Evolutionary conservation across 1,140 invertebrate species (phyloP), one percentile per base, ranked within the genome.

Genomic region (Sinonovacula constricta): DNA sequence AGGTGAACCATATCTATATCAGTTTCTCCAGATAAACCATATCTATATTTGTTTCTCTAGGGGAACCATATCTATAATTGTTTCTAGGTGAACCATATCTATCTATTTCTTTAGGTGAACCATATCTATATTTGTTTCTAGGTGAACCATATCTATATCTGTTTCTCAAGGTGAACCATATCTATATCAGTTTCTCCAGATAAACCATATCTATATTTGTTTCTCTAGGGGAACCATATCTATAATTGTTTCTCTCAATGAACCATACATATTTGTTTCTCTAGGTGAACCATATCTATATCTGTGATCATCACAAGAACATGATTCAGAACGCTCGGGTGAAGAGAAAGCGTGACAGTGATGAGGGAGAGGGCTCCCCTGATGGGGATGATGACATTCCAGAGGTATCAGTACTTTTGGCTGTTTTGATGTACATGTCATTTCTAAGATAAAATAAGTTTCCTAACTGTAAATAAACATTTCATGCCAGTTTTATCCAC

Each of bases 241-340:
- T 18, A 31, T 62, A n/a, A 4, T 24, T 0, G 5, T 57, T n/a
- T 15, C 4, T 56, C 10, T 69, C 67, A 54, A 24, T 56, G 15
- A 36, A 28, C 3, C n/a, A 26, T 69, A 31, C 31, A 45, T 31
- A 5, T 49, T 70, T 10, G 28, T 10, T 76, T 78, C 92, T 93
- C 22, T 90, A 97, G 96, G 96, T 96, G 45, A 93, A 95, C 83
- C 97, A 99, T 87, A 97, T 96, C 87, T 99, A 99, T 89, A 99
- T 99, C 85, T 99, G 98, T 92, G 97, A 99, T 89, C 95, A 95
- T 88, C 97, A 99, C 90, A 99, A 99, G 92, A 94, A 94, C 88
- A 95, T 98, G 82, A 99, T 99, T 84, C 97, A 98, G 90, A 96
- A 95, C 90, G 96, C 97, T 15, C 93, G 97, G 31, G 95, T 95